These are phyloP conservation scores for Gadus macrocephalus DNA, from an alignment of 2,113 vertebrate species.

Conservation along the genomic window DNA sequence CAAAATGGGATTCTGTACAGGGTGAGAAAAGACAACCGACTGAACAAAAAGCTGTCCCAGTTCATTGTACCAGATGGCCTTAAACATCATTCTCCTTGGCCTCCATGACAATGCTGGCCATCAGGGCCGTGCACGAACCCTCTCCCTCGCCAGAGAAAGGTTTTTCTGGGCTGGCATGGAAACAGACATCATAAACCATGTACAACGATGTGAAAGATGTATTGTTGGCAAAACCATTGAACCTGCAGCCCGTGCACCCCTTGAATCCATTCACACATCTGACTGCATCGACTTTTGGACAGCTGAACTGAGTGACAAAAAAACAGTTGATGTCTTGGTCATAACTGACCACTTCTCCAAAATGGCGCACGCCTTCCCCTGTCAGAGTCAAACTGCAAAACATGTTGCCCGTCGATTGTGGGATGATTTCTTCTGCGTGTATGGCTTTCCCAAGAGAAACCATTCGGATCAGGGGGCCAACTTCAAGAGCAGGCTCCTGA, in stretches of 20 bases:
- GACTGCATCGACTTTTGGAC: slow-evolving; percentile 28
- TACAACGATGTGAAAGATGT: slow-evolving; percentile 16
- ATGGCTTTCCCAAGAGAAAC: slow-evolving; percentile 16
- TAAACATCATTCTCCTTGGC: background rate
- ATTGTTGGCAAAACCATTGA: slow-evolving; percentile 18
- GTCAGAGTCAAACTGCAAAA: slow-evolving; percentile 2
- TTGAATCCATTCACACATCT: slow-evolving; percentile 22
- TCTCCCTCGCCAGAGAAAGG: slow-evolving; percentile 19
- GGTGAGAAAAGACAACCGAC: slow-evolving; percentile 2
- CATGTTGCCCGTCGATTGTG: slow-evolving; percentile 2
- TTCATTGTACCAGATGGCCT: slow-evolving; percentile 6
- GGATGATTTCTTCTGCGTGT: slow-evolving; percentile 15
- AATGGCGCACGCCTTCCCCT: background rate
- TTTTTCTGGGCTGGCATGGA: slow-evolving; percentile 35
- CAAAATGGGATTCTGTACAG: slow-evolving; percentile 5
- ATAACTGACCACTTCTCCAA: slow-evolving; percentile 17
- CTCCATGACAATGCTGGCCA: slow-evolving; percentile 10
- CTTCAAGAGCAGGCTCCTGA: slow-evolving; percentile 19
- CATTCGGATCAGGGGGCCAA: slow-evolving; percentile 28
- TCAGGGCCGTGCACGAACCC: slow-evolving; percentile 14
- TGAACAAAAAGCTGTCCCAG: slow-evolving; percentile 1
- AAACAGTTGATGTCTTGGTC: slow-evolving; percentile 1
- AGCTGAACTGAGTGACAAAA: slow-evolving; percentile 13
- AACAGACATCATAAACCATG: slow-evolving; percentile 5
- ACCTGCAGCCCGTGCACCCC: background rate